A percentile compares a stretch with the other conserved stretches of the same genome.
phyloP scores from a whole-genome alignment of 1,140 invertebrate species.

The Telenomus remus region DNA sequence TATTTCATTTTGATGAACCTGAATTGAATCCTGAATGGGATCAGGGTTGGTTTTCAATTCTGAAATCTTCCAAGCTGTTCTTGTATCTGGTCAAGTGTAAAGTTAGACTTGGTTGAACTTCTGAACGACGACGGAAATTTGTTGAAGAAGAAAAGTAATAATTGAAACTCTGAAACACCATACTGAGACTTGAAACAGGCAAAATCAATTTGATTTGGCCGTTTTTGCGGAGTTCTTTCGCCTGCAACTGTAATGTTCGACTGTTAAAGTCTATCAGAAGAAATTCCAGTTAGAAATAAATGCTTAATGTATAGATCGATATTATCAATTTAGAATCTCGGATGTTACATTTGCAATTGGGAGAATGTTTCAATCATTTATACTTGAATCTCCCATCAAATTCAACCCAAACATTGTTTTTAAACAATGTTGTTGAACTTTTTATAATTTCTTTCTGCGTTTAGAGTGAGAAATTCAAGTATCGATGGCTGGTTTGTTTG shows the following conservation, averaged over 20 bases:
- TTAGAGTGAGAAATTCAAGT: too few species aligned
- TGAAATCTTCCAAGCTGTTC: conserved; percentile 4
- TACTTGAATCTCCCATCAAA: too few species aligned
- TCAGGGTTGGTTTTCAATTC: conserved; percentile 8
- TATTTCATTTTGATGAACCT: too few species aligned
- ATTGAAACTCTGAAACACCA: neutral
- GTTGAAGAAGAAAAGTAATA: conserved; percentile 2
- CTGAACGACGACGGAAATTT: neutral
- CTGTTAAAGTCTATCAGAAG: neutral
- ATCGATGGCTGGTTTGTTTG: too few species aligned
- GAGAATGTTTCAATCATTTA: neutral
- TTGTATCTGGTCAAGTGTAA: conserved; percentile 13
- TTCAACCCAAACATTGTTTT: too few species aligned
- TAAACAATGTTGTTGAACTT: too few species aligned
- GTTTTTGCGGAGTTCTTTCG: neutral
- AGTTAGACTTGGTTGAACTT: conserved; percentile 12
- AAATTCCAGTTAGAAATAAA: too few species aligned
- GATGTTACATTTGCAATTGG: conserved; percentile 1
- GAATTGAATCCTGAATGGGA: too few species aligned
- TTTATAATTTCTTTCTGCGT: too few species aligned
- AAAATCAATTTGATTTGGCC: too few species aligned
- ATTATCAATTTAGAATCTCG: neutral
- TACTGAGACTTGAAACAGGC: too few species aligned
- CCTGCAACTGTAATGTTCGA: neutral
- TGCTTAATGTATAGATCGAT: neutral